Conservation (phyloP, 2,888 invertebrate species). For the Leptinotarsa haldemani region DNA sequence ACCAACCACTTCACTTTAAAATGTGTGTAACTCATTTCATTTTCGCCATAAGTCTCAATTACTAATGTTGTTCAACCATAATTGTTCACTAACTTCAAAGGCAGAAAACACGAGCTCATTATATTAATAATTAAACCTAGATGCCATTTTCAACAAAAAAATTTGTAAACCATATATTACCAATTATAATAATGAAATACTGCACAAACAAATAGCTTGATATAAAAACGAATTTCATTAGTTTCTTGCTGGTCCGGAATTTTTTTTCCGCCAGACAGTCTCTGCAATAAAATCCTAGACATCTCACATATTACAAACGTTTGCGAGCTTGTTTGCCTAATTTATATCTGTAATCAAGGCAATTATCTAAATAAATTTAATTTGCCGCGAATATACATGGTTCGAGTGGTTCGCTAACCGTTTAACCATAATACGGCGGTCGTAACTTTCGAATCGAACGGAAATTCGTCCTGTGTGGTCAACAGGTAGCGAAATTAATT, state of each 20-base stretch:
- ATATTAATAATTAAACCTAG: background rate
- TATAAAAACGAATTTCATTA: slow-evolving; percentile 13
- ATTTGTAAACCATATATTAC: background rate
- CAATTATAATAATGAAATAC: background rate
- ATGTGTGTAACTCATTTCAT: no score
- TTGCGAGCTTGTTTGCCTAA: slow-evolving; percentile 20
- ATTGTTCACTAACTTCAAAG: no score
- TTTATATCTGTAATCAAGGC: slow-evolving; percentile 35
- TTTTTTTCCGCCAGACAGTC: background rate
- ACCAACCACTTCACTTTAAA: no score
- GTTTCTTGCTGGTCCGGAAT: background rate
- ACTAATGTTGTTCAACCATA: no score
- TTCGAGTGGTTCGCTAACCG: background rate
- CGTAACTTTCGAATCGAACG: slow-evolving; percentile 2
- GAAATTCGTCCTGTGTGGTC: slow-evolving; percentile 29
- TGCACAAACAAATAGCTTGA: background rate
- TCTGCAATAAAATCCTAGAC: slow-evolving; percentile 4
- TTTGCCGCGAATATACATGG: slow-evolving; percentile 33
- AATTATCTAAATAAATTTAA: slow-evolving; percentile 38
- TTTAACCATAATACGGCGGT: slow-evolving; percentile 22
- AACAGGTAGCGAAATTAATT: slow-evolving; percentile 9
- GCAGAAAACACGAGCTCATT: background rate
- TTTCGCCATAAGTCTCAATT: no score
- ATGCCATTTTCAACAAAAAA: background rate
- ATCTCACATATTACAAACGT: slow-evolving; percentile 18